Conservation (phyloP, 1,140 invertebrate species). For the Caligus rogercresseyi region DNA sequence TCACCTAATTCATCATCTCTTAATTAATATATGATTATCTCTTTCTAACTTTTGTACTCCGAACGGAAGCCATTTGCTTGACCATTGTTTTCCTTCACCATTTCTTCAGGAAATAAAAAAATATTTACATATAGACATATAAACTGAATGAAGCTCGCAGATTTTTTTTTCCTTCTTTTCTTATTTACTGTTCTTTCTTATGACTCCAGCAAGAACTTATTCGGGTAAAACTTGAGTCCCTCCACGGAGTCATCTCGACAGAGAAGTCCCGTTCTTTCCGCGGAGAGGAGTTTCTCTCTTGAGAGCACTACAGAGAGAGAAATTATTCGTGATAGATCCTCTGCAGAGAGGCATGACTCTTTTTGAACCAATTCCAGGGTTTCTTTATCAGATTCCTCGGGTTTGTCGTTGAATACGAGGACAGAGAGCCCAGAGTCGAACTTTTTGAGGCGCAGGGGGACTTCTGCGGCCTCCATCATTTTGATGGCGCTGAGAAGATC, state of each 20-base stretch:
- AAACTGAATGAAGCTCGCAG: no score
- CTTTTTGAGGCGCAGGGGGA: slow-evolving; percentile 47
- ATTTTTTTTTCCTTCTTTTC: no score
- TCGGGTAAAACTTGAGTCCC: slow-evolving; percentile 78
- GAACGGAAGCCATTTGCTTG: no score
- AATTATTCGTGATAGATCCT: slow-evolving; percentile 58
- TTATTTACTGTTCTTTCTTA: no score
- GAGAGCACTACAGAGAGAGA: slow-evolving; percentile 73
- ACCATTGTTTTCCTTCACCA: no score
- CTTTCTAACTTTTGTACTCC: no score
- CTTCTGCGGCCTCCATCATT: slow-evolving; percentile 38
- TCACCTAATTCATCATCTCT: no score
- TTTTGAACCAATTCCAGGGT: slow-evolving; percentile 46
- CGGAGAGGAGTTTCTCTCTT: slow-evolving; percentile 59
- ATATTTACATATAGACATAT: no score
- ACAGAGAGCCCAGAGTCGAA: slow-evolving; percentile 84
- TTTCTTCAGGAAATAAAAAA: no score
- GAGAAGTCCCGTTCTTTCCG: slow-evolving; percentile 61
- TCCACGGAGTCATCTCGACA: slow-evolving; percentile 86
- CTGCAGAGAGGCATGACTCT: slow-evolving; percentile 39
- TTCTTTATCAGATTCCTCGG: slow-evolving; percentile 51
- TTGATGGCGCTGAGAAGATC: slow-evolving; percentile 80
- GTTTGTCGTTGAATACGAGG: slow-evolving; percentile 55
- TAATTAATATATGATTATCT: no score
- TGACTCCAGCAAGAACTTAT: slow-evolving; percentile 43